phyloP scores from a whole-genome alignment of 35 echinoderm and acorn worm species.

The Ophioderma brevispina region DNA sequence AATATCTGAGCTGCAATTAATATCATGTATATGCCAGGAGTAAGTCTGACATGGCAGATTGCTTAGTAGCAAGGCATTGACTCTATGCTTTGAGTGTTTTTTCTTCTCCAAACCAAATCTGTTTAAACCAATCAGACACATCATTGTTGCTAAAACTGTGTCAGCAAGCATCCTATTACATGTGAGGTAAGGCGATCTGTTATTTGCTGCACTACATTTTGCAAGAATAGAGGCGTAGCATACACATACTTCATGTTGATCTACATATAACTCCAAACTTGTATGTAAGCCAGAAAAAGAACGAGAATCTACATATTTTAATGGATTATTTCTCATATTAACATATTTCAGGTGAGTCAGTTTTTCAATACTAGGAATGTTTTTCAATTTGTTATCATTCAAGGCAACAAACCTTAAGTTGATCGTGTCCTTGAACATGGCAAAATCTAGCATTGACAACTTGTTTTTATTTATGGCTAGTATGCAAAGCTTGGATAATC shows the following conservation, averaged over 20 bases:
- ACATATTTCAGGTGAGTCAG: background rate
- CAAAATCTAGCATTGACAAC: background rate
- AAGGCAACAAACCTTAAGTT: background rate
- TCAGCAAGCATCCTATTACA: background rate
- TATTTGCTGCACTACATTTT: background rate
- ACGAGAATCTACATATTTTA: background rate
- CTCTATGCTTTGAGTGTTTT: too few species aligned
- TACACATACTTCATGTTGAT: background rate
- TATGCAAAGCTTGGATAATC: background rate
- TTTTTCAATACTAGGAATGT: background rate
- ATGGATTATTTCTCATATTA: background rate
- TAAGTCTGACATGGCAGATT: too few species aligned
- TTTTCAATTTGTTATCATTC: background rate
- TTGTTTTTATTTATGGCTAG: background rate
- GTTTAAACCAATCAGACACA: background rate
- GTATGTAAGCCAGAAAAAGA: background rate
- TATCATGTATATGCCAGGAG: too few species aligned
- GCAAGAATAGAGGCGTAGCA: background rate
- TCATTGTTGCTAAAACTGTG: background rate
- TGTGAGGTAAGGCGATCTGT: background rate
- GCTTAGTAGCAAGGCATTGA: too few species aligned
- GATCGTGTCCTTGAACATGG: background rate
- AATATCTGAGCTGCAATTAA: too few species aligned
- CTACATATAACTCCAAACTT: background rate
- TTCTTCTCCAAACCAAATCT: too few species aligned